phyloP scores from a whole-genome alignment of 2,888 invertebrate genomes.

The Fragum fragum region DNA sequence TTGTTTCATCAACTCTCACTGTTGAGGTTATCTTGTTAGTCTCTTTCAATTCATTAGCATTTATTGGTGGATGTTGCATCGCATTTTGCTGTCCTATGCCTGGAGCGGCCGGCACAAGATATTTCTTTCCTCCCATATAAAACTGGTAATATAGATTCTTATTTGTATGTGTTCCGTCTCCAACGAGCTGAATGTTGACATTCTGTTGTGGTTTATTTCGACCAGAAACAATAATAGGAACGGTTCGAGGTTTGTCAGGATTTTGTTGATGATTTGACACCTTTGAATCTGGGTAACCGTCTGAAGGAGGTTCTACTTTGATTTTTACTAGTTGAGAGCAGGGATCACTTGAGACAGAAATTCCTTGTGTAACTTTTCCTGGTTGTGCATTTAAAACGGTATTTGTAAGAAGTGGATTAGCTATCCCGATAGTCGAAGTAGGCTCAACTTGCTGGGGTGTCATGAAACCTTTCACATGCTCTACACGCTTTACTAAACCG shows the following conservation, averaged over 20 bases:
- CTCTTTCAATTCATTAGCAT: too few species aligned
- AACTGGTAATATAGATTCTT: background rate
- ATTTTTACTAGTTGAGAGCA: background rate
- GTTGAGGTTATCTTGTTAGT: too few species aligned
- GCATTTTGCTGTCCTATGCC: background rate
- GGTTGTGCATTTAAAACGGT: background rate
- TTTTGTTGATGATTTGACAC: too few species aligned
- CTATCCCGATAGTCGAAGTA: background rate
- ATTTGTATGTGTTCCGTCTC: background rate
- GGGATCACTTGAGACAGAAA: background rate
- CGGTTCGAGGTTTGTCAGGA: too few species aligned
- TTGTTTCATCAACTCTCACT: too few species aligned
- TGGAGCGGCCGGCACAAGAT: background rate
- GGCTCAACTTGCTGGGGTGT: background rate
- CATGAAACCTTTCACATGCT: too few species aligned
- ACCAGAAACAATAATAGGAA: background rate
- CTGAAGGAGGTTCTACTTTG: background rate
- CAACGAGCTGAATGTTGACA: background rate
- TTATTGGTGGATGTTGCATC: background rate
- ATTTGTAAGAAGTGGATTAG: background rate
- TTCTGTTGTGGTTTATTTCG: background rate
- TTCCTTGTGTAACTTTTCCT: background rate
- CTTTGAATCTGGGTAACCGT: background rate
- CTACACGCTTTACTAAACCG: background rate
- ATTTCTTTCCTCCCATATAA: background rate